phyloP scores from a whole-genome alignment of 2,797 vertebrate genomes.

The Anomalospiza imberbis region DNA sequence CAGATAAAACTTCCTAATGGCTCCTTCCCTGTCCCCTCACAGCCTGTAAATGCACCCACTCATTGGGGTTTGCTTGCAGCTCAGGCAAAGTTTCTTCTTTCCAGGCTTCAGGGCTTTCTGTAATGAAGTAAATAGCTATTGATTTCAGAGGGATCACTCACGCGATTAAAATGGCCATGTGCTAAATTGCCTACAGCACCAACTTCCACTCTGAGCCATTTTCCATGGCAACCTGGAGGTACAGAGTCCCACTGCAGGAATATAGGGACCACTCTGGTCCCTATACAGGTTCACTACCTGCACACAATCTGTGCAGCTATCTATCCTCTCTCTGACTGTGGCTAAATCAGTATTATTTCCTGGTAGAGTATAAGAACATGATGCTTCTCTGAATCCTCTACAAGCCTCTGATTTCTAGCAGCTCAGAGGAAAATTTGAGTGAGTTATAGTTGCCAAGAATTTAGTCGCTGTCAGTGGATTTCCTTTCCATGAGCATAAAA shows the following conservation, averaged over 20 bases:
- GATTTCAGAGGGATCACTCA: neutral
- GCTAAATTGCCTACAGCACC: neutral
- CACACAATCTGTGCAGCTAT: neutral
- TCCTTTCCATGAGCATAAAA: neutral
- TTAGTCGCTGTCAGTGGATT: neutral
- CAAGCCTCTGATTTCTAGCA: neutral
- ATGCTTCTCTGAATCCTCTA: neutral
- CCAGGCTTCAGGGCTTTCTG: neutral
- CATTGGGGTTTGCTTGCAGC: neutral
- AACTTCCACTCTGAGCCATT: neutral
- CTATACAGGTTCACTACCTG: neutral
- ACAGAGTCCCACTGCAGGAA: neutral
- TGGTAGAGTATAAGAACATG: neutral
- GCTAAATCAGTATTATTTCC: neutral
- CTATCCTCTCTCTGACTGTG: neutral
- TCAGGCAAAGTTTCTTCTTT: neutral
- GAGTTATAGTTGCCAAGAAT: neutral
- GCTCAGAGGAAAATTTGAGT: fast-evolving
- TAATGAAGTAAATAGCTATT: neutral
- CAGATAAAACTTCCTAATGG: neutral
- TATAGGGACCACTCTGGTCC: too few species aligned
- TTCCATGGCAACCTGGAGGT: neutral
- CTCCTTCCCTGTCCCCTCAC: neutral
- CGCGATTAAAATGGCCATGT: neutral
- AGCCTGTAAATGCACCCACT: neutral